Percentiles rank a stretch among this genome's conserved stretches.
These are phyloP conservation scores for Drosophila ercepeae DNA, from an alignment of 1,140 invertebrate genomes.

Conservation along the genomic window DNA sequence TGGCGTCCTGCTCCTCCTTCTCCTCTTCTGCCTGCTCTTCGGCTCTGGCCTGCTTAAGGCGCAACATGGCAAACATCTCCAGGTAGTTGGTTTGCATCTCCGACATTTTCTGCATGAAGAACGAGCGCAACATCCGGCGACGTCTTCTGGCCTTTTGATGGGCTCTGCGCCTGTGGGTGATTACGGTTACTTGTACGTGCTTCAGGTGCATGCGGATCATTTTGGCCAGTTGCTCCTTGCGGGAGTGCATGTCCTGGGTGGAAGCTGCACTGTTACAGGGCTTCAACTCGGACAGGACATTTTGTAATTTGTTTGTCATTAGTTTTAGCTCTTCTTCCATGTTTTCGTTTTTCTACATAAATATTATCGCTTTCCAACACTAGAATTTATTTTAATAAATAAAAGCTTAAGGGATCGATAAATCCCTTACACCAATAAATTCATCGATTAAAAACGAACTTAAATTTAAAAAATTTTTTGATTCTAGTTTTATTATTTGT, in stretches of 20 bases:
- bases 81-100: slow-evolving; percentile 62
- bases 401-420: background rate
- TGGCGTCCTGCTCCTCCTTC: background rate
- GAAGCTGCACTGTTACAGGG: background rate
- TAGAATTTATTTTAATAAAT: background rate
- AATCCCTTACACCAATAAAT: background rate
- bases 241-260: slow-evolving; percentile 2
- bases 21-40: slow-evolving; percentile 6
- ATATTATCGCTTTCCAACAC: background rate
- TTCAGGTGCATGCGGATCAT: slow-evolving; percentile 54
- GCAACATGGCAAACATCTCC: slow-evolving; percentile 53
- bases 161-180: slow-evolving; percentile 44
- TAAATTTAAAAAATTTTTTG: no score
- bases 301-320: slow-evolving; percentile 48
- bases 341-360: slow-evolving; percentile 4
- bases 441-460: no score
- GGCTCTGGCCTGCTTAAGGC: slow-evolving; percentile 45
- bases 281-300: slow-evolving; percentile 32
- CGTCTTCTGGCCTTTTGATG: slow-evolving; percentile 49
- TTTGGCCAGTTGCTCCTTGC: slow-evolving; percentile 40
- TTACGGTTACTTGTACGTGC: slow-evolving; percentile 48
- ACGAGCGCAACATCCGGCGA: slow-evolving; percentile 41
- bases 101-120: slow-evolving; percentile 67
- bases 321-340: slow-evolving; percentile 56
- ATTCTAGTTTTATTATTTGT: background rate